Conservation (phyloP, 2,113 vertebrate genomes). For the Misgurnus anguillicaudatus region DNA sequence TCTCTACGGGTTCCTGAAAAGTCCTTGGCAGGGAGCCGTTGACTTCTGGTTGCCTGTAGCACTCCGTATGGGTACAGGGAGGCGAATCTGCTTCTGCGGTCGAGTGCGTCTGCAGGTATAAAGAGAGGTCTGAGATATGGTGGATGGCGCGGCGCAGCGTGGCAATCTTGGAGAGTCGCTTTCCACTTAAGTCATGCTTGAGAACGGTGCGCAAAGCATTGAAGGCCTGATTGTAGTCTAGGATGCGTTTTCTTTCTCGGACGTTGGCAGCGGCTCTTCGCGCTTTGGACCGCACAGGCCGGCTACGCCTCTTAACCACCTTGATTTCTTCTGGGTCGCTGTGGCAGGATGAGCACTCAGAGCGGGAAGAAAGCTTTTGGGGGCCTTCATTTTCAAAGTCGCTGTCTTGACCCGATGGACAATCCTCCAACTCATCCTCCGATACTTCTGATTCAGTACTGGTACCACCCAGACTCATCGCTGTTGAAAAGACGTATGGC, state of each 20-base stretch:
- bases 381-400: slow-evolving; percentile 56
- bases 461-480: slow-evolving; percentile 50
- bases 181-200: slow-evolving; percentile 88
- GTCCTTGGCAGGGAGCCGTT: neutral
- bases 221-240: slow-evolving; percentile 98
- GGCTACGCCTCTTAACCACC: slow-evolving; percentile 73
- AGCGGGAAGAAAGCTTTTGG: slow-evolving; percentile 56
- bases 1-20: slow-evolving; percentile 38
- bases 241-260: slow-evolving; percentile 91
- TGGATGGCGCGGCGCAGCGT: slow-evolving; percentile 92
- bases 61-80: slow-evolving; percentile 79
- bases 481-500: neutral
- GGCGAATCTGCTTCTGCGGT: slow-evolving; percentile 45
- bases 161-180: slow-evolving; percentile 94
- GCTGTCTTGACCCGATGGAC: slow-evolving; percentile 53
- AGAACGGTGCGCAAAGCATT: slow-evolving; percentile 87
- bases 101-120: slow-evolving; percentile 74
- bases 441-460: slow-evolving; percentile 68
- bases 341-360: slow-evolving; percentile 45
- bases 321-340: slow-evolving; percentile 63
- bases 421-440: slow-evolving; percentile 72
- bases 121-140: slow-evolving; percentile 87
- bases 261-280: slow-evolving; percentile 92
- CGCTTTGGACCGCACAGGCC: slow-evolving; percentile 89
- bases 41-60: slow-evolving; percentile 50